Conservation (phyloP, 1,140 invertebrate genomes). For the Psix sp. region DNA sequence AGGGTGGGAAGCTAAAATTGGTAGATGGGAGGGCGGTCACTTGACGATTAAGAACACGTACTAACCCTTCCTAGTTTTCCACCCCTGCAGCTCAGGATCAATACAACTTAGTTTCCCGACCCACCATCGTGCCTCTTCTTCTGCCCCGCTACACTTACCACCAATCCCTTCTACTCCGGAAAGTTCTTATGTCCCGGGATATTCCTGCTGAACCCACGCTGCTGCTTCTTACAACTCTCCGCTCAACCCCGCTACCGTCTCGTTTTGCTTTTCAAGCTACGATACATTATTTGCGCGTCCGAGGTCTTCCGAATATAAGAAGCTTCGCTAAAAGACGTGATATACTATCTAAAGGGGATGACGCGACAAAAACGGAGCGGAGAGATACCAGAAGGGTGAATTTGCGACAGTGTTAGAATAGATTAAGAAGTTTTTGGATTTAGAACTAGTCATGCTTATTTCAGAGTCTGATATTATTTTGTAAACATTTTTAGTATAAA, state of each 20-base stretch:
- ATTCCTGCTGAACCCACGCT: slow-evolving; percentile 70
- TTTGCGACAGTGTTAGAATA: slow-evolving; percentile 2
- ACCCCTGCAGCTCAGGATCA: slow-evolving; percentile 76
- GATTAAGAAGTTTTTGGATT: too few relatives aligned
- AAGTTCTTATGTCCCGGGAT: slow-evolving; percentile 77
- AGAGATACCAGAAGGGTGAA: slow-evolving; percentile 12
- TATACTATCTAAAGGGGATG: slow-evolving; percentile 26
- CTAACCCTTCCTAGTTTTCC: slow-evolving; percentile 76
- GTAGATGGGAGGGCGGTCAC: slow-evolving; percentile 74
- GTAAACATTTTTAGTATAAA: too few relatives aligned
- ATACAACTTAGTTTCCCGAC: slow-evolving; percentile 77
- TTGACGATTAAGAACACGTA: slow-evolving; percentile 79
- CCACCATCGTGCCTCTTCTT: slow-evolving; percentile 64
- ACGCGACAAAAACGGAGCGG: slow-evolving; percentile 17
- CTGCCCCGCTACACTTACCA: slow-evolving; percentile 64
- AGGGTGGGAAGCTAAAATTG: slow-evolving; percentile 64
- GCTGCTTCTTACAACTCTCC: slow-evolving; percentile 64
- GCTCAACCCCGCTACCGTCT: slow-evolving; percentile 30
- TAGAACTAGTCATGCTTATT: too few relatives aligned
- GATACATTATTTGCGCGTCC: slow-evolving; percentile 48
- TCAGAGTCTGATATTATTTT: too few relatives aligned
- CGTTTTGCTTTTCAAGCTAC: slow-evolving; percentile 46
- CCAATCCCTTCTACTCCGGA: slow-evolving; percentile 62
- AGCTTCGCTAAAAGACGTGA: slow-evolving; percentile 42
- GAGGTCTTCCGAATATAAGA: slow-evolving; percentile 53